Conservation (phyloP, 2,888 invertebrate genomes). For the Morpho deidamia region DNA sequence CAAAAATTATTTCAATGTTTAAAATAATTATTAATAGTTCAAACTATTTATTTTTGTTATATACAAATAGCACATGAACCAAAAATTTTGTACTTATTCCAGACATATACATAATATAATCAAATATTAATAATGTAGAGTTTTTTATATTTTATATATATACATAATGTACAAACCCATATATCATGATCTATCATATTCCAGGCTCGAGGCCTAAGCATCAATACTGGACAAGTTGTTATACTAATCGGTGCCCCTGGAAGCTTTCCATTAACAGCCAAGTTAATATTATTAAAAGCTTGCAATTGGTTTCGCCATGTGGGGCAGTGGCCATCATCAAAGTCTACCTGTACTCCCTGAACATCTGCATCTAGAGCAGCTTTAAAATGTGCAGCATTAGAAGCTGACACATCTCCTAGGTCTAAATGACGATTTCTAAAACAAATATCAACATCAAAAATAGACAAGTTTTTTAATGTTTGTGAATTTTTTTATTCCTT, state of each 20-base stretch:
- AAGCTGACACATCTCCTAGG: slow-evolving; percentile 82
- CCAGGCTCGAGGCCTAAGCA: slow-evolving; percentile 85
- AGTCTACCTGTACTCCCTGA: slow-evolving; percentile 81
- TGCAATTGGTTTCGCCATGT: slow-evolving; percentile 83
- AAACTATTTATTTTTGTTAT: too few species aligned
- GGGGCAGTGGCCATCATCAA: slow-evolving; percentile 86
- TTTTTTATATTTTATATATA: too few species aligned
- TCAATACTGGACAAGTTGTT: slow-evolving; percentile 77
- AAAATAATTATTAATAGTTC: too few species aligned
- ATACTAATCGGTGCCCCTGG: slow-evolving; percentile 70
- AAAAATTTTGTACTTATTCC: too few species aligned
- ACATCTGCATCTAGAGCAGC: slow-evolving; percentile 75
- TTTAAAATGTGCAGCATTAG: slow-evolving; percentile 76
- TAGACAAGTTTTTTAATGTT: not conserved
- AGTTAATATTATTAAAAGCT: slow-evolving; percentile 79
- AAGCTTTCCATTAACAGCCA: slow-evolving; percentile 73
- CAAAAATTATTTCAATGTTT: too few species aligned
- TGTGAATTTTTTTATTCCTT: too few species aligned
- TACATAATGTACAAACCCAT: slow-evolving; percentile 46
- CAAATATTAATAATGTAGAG: too few species aligned
- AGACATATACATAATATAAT: too few species aligned
- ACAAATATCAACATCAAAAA: slow-evolving; percentile 2
- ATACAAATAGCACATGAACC: too few species aligned
- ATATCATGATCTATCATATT: slow-evolving; percentile 84
- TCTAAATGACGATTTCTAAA: slow-evolving; percentile 79